phyloP scores from a whole-genome alignment of 1,140 invertebrate species.

The Cotesia chilonis region DNA sequence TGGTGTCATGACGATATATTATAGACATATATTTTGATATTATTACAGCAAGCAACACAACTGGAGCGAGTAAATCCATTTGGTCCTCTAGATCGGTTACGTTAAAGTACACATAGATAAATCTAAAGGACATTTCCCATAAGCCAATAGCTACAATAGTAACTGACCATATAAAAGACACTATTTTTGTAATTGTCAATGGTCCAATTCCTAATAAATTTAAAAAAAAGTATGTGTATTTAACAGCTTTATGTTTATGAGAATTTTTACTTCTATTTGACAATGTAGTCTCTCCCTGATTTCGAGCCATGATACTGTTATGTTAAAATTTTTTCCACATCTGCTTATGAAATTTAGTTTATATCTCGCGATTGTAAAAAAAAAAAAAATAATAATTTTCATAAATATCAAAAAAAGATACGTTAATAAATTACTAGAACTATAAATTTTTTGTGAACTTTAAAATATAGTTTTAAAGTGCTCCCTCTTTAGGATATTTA shows the following conservation, averaged over 20 bases:
- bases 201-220: constrained; percentile 25
- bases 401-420: too few species aligned
- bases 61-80: constrained; percentile 40
- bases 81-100: constrained; percentile 17
- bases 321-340: too few species aligned
- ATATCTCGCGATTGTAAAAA: too few species aligned
- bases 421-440: too few species aligned
- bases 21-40: constrained; percentile 37
- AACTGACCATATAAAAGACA: neutral
- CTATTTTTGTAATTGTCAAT: neutral
- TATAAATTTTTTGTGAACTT: too few species aligned
- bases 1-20: constrained; percentile 6
- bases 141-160: neutral
- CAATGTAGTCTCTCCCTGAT: neutral
- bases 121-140: neutral
- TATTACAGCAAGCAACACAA: constrained; percentile 31
- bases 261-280: neutral
- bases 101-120: neutral
- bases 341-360: too few species aligned
- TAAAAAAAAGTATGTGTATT: constrained; percentile 21
- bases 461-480: too few species aligned
- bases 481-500: too few species aligned
- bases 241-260: constrained; percentile 9
- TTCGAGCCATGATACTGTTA: too few species aligned
- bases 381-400: too few species aligned